Conservation (phyloP, 2,113 vertebrate genomes). For the Xyliphius kryptos region DNA sequence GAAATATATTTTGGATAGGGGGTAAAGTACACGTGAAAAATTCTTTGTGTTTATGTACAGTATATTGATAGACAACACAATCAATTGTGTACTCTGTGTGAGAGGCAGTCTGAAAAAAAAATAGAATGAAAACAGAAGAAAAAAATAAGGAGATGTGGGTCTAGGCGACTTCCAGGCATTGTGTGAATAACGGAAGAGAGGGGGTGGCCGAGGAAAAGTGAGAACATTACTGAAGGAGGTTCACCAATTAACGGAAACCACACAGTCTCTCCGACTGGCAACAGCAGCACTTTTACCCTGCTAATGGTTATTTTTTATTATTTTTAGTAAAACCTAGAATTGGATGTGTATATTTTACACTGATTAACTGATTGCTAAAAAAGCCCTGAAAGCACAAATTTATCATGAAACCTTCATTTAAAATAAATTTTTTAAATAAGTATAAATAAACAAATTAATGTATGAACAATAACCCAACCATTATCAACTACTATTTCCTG, state of each 20-base stretch:
- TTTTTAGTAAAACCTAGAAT: too few species aligned
- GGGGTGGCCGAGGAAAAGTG: constrained; percentile 65
- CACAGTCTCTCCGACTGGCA: constrained; percentile 57
- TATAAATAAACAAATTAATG: too few species aligned
- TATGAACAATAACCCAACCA: constrained; percentile 53
- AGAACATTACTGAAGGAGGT: constrained; percentile 67
- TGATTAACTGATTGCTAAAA: too few species aligned
- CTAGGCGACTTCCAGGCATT: constrained; percentile 70
- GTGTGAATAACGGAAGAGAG: constrained; percentile 64
- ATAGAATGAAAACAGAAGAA: constrained; percentile 55
- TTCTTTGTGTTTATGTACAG: too few species aligned
- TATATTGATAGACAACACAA: constrained; percentile 43
- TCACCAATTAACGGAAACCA: constrained; percentile 64
- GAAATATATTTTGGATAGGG: too few species aligned
- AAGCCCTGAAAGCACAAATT: too few species aligned
- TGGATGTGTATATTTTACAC: too few species aligned
- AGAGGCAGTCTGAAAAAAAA: constrained; percentile 26
- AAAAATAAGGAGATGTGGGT: constrained; percentile 65
- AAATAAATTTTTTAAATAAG: too few species aligned
- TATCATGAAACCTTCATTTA: too few species aligned
- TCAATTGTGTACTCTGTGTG: constrained; percentile 50
- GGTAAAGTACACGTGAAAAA: too few species aligned
- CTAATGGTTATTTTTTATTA: constrained; percentile 28
- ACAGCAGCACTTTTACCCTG: constrained; percentile 32
- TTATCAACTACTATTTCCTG: constrained; percentile 58